Base-by-base conservation (phyloP, 2,113 vertebrate species). In the Lasiurus cinereus region DNA sequence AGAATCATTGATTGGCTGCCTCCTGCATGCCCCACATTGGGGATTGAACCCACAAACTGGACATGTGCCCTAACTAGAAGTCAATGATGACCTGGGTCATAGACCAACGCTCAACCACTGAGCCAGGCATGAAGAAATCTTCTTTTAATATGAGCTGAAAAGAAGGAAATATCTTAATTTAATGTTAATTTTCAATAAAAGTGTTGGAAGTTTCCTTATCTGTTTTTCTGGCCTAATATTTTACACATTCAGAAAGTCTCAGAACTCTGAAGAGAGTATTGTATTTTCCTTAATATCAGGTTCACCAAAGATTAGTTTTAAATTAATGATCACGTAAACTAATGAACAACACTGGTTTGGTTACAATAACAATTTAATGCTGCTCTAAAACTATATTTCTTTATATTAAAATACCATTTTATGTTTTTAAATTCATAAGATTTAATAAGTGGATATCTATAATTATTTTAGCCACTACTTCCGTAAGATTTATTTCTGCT, bases 91-190 rank as follows among this genome's bases (percentile, higher is more conserved):
- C 54, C 54, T 21, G 5, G 10, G 24, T 62, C 22, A 62, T 24
- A 62, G 59, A 22, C 22, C 24, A 3, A 27, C 0, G 10, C 22
- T 62, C 59, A 62, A 24, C 59, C 59, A 62, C 59, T 27, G 59
- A 27, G 24, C 24, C 56, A 62, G 2, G 56, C 22, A 62, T 24
- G 56, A 62, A 83, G 69, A 72, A 94, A 95, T 73, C 9, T 13
- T 43, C 48, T 93, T 94, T 97, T 89, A 64, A 91, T 92, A 69
- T 27, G 54, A 62, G 43, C 43, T 85, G 3, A 94, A 96, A 96
- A 93, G 74, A 93, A 1, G 8, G 1, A 91, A 52, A 27, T 84
- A 48, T 52, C 95, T 95, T 92, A 83, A 74, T 83, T 96, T 92
- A 82, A 69, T 76, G 10, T 24, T 0, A 39, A 83, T 92, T 96